Evolutionary conservation across 2,888 invertebrate species (phyloP).

Genomic region (Ormyrus thymus): DNA sequence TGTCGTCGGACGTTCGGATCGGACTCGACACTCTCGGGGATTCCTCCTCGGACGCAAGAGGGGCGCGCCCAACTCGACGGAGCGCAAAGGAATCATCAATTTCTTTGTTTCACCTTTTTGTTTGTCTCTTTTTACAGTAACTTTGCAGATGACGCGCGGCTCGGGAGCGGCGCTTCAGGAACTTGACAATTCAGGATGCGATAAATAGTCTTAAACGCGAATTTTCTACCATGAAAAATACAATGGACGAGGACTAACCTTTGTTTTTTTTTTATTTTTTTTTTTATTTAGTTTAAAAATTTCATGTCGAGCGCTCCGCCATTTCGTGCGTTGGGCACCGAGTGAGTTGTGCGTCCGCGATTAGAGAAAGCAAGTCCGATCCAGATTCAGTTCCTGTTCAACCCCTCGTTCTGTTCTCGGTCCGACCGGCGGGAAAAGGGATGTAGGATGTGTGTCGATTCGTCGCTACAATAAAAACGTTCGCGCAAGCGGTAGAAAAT

Average conservation of each 20-base stretch:
- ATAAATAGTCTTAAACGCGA: conserved; percentile 43
- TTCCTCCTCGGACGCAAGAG: conserved; percentile 13
- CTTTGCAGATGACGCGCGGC: conserved; percentile 42
- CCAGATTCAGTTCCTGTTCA: background rate
- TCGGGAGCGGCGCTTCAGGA: conserved; percentile 48
- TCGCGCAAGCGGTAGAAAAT: conserved; percentile 67
- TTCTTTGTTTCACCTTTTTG: conserved; percentile 30
- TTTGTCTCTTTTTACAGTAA: conserved; percentile 45
- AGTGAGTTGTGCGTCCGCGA: conserved; percentile 34
- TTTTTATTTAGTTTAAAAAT: conserved; percentile 41
- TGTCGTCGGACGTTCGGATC: conserved; percentile 12
- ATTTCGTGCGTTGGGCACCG: conserved; percentile 26
- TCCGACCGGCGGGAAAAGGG: conserved; percentile 28
- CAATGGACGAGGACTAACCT: conserved; percentile 50
- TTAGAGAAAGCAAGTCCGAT: conserved; percentile 1
- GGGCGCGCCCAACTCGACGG: background rate
- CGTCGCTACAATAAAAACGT: conserved; percentile 54
- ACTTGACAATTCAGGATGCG: conserved; percentile 55
- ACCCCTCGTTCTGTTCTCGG: background rate
- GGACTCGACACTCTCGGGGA: conserved; percentile 23
- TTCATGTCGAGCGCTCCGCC: conserved; percentile 52
- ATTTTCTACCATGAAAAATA: conserved; percentile 51
- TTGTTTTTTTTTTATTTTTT: conserved; percentile 5
- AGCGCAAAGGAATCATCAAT: conserved; percentile 52
- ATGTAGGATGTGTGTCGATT: conserved; percentile 42